A percentile compares a stretch with the other conserved stretches of the same genome.
Conservation (phyloP, 2,888 invertebrate species). For the Sisyra terminalis region DNA sequence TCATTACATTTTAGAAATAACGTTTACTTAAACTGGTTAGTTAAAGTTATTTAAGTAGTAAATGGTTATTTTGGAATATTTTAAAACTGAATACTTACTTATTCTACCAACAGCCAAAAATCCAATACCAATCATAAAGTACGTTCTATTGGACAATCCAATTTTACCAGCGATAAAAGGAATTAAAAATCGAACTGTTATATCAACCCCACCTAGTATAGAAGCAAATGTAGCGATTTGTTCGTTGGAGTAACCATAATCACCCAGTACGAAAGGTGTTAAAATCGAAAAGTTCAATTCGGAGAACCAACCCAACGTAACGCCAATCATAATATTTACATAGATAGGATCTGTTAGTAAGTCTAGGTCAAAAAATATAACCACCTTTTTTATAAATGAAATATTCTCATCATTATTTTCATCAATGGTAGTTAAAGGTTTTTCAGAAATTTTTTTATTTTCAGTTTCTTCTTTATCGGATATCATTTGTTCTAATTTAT, state of each 20-base stretch:
- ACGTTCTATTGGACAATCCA: slow-evolving; percentile 51
- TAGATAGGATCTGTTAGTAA: slow-evolving; percentile 50
- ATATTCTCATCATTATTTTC: slow-evolving; percentile 20
- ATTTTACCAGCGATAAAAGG: slow-evolving; percentile 53
- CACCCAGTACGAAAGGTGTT: slow-evolving; percentile 55
- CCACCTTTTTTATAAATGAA: slow-evolving; percentile 36
- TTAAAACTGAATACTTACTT: slow-evolving; percentile 25
- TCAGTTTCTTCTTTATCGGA: neutral
- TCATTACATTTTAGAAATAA: too few species aligned
- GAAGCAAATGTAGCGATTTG: slow-evolving; percentile 55
- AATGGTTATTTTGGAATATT: neutral
- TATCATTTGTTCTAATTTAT: slow-evolving; percentile 1
- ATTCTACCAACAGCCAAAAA: slow-evolving; percentile 48
- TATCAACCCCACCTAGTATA: slow-evolving; percentile 45
- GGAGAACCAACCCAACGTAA: slow-evolving; percentile 52
- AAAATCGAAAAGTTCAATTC: slow-evolving; percentile 57
- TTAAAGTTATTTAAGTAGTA: neutral
- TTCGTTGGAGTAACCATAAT: slow-evolving; percentile 39
- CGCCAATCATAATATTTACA: slow-evolving; percentile 51
- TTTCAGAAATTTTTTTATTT: slow-evolving; percentile 7
- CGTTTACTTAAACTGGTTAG: neutral
- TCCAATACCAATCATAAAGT: slow-evolving; percentile 50
- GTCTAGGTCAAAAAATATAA: slow-evolving; percentile 52
- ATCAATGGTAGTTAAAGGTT: slow-evolving; percentile 4
- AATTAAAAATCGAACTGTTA: slow-evolving; percentile 43